Evolutionary conservation across 1,140 invertebrate genomes (phyloP), one percentile per base, ranked within the genome.

Genomic region (Listronotus oregonensis): DNA sequence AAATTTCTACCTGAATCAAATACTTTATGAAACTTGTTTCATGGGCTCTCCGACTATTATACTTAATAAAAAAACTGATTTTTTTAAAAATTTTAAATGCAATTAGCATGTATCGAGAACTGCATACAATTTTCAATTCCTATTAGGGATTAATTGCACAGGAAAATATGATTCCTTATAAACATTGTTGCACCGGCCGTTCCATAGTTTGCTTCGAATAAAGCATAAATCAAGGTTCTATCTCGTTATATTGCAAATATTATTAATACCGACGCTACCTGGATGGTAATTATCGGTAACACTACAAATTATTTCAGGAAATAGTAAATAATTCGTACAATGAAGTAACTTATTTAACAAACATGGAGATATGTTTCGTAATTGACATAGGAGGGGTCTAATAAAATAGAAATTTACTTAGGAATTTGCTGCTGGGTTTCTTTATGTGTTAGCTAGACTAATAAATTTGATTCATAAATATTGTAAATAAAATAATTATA

Each of bases 271-370:
- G 18, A 49, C 46, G 15, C 46, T 44, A n/a, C 42, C 14, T 44
- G n/a, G 14, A 18, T 21, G 18, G 46, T 27, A 49, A 49, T 49
- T 49, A 49, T 49, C 18, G 18, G 46, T 27, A 49, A 49, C 9
- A 9, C 18, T 49, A 49, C 46, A 21, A 49, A 49, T 49, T 49
- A 49, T 49, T 49, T 49, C 46, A 49, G 46, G 46, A 49, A 49
- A 49, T 49, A 10, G 46, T 49, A 49, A 49, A 49, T 49, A 49
- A 49, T 17, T 49, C 21, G 12, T 17, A 49, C 46, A 49, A 49
- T 49, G 12, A 27, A 18, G 14, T 8, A 15, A 12, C 7, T 14
- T 37, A 37, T 37, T 27, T 37, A 37, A 37, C 34, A 10, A 12
- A 10, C 11, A 12, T 8, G 34, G 11, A 9, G 34, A 37, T 37